Evolutionary conservation across 2,113 vertebrate species (phyloP), one percentile per base, ranked within the genome.

Genomic region (Cromileptes altivelis): DNA sequence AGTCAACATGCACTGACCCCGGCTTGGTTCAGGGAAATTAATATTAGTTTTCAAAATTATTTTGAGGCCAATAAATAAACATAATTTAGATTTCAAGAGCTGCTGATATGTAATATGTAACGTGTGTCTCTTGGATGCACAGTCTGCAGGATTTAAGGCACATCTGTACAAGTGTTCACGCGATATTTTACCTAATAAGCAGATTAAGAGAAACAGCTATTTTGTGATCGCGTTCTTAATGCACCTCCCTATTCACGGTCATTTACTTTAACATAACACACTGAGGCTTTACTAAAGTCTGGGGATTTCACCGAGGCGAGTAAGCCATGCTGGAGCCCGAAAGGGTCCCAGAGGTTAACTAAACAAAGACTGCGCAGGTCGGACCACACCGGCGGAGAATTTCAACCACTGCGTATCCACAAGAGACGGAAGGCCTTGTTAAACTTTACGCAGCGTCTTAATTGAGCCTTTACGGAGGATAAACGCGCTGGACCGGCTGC

Each of bases 291-390:
- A 87, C 64, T 78, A 27, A 90, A 88, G 87, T 79, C 89, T 68
- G 89, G 86, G 86, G 88, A 85, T 92, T 90, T 91, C 81, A 78
- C 55, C 76, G 61, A 84, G 81, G 78, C 80, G 71, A 86, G 85
- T 8, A 80, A 25, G 58, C 94, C 93, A 93, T 91, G 95, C 96
- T 96, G 96, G 97, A 97, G 97, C 93, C 93, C 63, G 65, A 72
- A 57, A 65, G 85, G 97, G 96, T 97, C 97, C 90, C 90, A 86
- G 94, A 95, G 97, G 97, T 99, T 97, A 99, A 95, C 95, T 83
- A 98, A 98, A 98, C 97, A 98, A 96, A 97, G 96, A 93, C 96
- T 94, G 95, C 89, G 96, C 97, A 93, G 93, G 94, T 96, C 95
- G 96, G 97, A 98, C 97, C 97, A 97, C 97, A 98, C 97, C 84